phyloP scores from a whole-genome alignment of 1,140 invertebrate genomes.

The Diuraphis noxia region DNA sequence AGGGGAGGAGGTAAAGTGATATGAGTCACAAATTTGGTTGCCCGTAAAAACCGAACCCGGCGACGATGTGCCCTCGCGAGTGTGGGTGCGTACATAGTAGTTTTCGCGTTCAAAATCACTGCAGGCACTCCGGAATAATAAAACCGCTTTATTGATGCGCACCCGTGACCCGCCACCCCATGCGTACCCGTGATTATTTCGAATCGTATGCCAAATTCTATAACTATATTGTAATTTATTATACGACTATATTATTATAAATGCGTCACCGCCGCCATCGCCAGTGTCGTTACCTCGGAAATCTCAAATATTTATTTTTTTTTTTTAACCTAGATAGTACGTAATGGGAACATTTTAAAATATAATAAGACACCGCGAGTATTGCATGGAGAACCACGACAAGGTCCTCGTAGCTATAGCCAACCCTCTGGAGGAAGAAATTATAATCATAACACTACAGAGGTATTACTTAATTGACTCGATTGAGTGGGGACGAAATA shows the following conservation, averaged over 20 bases:
- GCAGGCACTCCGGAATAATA: not conserved
- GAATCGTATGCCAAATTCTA: conserved; percentile 7
- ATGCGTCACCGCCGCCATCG: not conserved
- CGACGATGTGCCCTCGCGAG: not conserved
- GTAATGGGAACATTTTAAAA: no score
- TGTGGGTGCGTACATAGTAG: not conserved
- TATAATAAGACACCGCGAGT: not conserved
- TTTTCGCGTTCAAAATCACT: conserved; percentile 31
- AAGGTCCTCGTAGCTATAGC: not conserved
- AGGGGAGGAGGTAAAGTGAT: not conserved
- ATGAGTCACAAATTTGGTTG: conserved; percentile 38
- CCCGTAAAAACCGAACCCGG: not conserved
- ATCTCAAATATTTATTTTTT: no score
- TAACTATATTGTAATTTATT: not conserved
- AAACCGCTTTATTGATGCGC: conserved; percentile 11
- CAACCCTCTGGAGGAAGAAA: not conserved
- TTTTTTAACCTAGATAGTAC: no score
- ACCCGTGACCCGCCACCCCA: no score
- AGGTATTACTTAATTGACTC: not conserved
- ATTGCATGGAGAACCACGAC: no score
- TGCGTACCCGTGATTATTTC: no score
- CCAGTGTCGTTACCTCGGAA: not conserved
- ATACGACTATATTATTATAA: not conserved
- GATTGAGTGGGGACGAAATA: not conserved
- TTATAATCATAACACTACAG: not conserved